A percentile compares a stretch with the other conserved stretches of the same genome.
Evolutionary conservation across 1,140 invertebrate species (phyloP).

Genomic region (Microplitis demolitor): DNA sequence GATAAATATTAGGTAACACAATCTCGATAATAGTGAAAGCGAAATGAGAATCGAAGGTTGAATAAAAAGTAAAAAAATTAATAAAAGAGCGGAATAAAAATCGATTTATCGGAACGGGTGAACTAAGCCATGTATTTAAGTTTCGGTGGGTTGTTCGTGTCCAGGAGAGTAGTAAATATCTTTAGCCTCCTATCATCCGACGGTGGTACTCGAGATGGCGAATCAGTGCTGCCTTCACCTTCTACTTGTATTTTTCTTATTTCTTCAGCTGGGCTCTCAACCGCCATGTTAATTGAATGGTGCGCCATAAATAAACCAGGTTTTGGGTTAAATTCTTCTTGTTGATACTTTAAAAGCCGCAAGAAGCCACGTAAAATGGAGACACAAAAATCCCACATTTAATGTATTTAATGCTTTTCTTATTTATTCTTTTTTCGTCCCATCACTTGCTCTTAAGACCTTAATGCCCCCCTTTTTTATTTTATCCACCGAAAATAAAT

Average conservation of each 20-base stretch:
- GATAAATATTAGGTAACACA: background rate
- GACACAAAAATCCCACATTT: background rate
- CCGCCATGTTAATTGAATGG: slow-evolving; percentile 33
- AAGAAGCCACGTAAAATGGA: background rate
- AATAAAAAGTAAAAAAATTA: background rate
- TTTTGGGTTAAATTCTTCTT: slow-evolving; percentile 27
- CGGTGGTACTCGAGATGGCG: background rate
- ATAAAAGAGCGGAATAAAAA: slow-evolving; percentile 34
- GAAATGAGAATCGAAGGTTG: background rate
- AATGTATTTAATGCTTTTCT: background rate
- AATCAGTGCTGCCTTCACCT: slow-evolving; percentile 2
- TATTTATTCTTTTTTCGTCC: background rate
- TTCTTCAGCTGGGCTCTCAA: background rate
- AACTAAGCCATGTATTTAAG: slow-evolving; percentile 33
- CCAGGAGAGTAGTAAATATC: slow-evolving; percentile 35
- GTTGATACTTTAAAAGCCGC: slow-evolving; percentile 2
- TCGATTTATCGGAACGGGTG: slow-evolving; percentile 39
- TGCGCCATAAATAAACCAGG: slow-evolving; percentile 29
- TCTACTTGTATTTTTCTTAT: background rate
- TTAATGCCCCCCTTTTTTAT: too few relatives aligned
- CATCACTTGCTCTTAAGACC: background rate
- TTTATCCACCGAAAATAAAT: too few relatives aligned
- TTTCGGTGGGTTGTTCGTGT: slow-evolving; percentile 29
- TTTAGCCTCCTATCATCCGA: slow-evolving; percentile 12
- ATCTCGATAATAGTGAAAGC: background rate